These are phyloP conservation scores for Papilio polyxenes DNA, from an alignment of 1,140 invertebrate species.

Conservation along the genomic window DNA sequence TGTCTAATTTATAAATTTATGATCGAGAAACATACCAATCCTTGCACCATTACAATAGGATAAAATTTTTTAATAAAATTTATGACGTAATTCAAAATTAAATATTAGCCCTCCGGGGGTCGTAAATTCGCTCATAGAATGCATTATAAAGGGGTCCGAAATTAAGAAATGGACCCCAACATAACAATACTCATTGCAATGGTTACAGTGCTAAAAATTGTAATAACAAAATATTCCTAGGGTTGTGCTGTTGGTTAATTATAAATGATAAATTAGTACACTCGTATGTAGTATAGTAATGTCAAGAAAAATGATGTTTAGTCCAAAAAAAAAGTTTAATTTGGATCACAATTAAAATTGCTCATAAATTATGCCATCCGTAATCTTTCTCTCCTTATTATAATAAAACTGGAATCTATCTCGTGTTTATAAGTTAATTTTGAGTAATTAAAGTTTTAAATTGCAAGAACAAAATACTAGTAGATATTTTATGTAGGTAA, in stretches of 20 bases:
- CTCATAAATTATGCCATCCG: too few species aligned
- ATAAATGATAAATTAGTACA: neutral
- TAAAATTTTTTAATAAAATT: conserved; percentile 4
- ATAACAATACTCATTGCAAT: neutral
- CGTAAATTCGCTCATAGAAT: neutral
- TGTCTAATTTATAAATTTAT: neutral
- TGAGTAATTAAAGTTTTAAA: too few species aligned
- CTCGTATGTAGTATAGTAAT: too few species aligned
- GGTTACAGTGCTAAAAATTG: neutral
- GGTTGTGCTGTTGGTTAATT: neutral
- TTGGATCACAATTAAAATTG: too few species aligned
- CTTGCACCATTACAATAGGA: neutral
- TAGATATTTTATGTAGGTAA: too few species aligned
- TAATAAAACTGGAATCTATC: too few species aligned
- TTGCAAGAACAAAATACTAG: too few species aligned
- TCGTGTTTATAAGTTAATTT: too few species aligned
- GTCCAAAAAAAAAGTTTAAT: too few species aligned
- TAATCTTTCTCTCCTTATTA: too few species aligned
- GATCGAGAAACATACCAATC: neutral
- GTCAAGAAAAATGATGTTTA: too few species aligned
- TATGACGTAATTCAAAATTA: neutral
- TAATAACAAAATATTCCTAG: neutral
- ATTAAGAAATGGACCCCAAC: conserved; percentile 17
- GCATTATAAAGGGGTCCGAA: conserved; percentile 11
- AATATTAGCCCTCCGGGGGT: neutral